phyloP scores from a whole-genome alignment of 2,113 vertebrate species.

The Misgurnus mizolepis region DNA sequence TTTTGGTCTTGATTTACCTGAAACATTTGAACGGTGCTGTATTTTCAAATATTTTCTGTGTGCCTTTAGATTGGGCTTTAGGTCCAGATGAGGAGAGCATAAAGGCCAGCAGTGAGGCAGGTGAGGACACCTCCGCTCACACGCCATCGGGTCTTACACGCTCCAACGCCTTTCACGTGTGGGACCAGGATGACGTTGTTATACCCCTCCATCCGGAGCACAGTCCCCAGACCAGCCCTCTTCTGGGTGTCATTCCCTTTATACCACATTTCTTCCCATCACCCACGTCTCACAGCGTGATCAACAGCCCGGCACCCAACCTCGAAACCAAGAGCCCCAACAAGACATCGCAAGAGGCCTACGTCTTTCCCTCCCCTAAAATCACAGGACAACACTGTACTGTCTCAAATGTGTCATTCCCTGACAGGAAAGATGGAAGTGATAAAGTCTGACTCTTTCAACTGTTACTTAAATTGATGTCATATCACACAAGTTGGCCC shows the following conservation, averaged over 20 bases:
- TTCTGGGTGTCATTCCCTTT: conserved; percentile 69
- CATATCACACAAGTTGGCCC: too few relatives aligned
- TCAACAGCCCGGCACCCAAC: conserved; percentile 42
- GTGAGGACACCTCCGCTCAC: conserved; percentile 58
- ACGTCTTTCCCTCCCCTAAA: conserved; percentile 1
- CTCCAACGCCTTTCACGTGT: conserved; percentile 75
- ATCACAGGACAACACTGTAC: not conserved
- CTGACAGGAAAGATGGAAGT: conserved; percentile 8
- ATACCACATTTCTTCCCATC: conserved; percentile 69
- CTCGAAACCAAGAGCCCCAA: conserved; percentile 3
- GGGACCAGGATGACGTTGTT: conserved; percentile 73
- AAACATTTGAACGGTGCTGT: not conserved
- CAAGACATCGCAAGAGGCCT: conserved; percentile 8
- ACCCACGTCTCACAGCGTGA: conserved; percentile 52
- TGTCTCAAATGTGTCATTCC: not conserved
- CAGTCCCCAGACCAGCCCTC: conserved; percentile 63
- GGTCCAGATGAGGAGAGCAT: conserved; percentile 70
- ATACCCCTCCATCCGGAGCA: conserved; percentile 60
- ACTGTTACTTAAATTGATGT: too few relatives aligned
- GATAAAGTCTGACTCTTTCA: not conserved
- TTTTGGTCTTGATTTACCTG: too few relatives aligned
- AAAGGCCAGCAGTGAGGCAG: conserved; percentile 58
- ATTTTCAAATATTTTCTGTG: not conserved
- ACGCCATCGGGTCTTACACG: conserved; percentile 60
- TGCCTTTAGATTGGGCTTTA: conserved; percentile 74